Base-by-base conservation (phyloP, 2,797 vertebrate genomes). In the Botia almorhae region DNA sequence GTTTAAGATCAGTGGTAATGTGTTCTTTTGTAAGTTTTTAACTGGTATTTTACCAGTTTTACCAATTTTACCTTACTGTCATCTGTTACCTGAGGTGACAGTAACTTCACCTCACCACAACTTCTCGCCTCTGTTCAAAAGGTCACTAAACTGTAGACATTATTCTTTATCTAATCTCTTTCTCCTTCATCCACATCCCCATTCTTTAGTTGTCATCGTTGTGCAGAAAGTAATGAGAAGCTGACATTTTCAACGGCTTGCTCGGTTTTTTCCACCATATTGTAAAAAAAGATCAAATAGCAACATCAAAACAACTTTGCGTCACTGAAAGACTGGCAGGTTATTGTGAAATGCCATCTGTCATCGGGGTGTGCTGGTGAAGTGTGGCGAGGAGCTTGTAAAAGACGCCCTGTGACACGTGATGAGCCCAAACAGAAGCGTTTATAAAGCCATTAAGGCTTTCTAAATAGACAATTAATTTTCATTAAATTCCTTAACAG, bases 231-330 rank as follows among this genome's bases (percentile, higher is more conserved):
- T 67, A 63, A 64, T 72, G 33, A 3, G 5, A 4, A 26, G 60
- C 64, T 81, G 81, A 81, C 78, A 85, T 83, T 85, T 81, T 16
- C 63, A 29, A 71, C 12, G 17, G 23, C 71, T 64, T 72, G 55
- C 71, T 79, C 80, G 73, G 80, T 81, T 83, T 79, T 61, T 72
- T 80, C 68, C 69, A 68, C 58, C 64, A 75, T 53, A n/a, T 78
- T 76, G 72, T 73, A 74, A 81, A 60, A 60, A 67, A 73, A 79
- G 71, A 79, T 83, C 72, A 80, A 85, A 76, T 56, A 81, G 58
- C 33, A 64, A 76, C 67, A 79, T 80, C 78, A 81, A 81, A 85
- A 80, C 71, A 71, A 58, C 46, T 58, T 55, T 64, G 74, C 56
- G 64, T 77, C 73, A 79, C 26, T 51, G 53, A 55, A 63, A 69